Base-by-base conservation (phyloP, 1,140 invertebrate genomes). In the Drosophila navojoa region DNA sequence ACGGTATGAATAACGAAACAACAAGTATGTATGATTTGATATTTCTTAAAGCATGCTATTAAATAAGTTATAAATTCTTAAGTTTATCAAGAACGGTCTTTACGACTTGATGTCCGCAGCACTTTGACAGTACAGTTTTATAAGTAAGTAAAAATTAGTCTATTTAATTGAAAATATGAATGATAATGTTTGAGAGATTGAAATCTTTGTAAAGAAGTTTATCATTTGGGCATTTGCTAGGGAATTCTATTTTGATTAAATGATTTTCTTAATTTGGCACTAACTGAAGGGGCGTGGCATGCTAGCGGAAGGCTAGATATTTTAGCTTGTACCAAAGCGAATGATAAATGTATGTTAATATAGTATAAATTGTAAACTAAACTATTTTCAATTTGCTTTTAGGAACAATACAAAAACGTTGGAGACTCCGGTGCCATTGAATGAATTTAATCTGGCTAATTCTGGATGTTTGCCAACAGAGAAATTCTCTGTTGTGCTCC, bases 401-500 rank as follows among this genome's bases (percentile, higher is more conserved):
- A 81, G 79, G 49, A 87, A 87, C 29, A 89, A 89, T 44, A 75
- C 84, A 42, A 87, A 77, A 35, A 82, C 79, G 0, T 35, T 72
- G 47, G 82, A 89, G 38, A 52, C 68, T 13, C 38, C 70, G 0
- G 70, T 80, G 5, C 58, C 50, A n/a, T 52, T 68, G 6, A 69
- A 66, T 32, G 64, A n/a, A 19, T 77, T 79, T 7, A 52, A 66
- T 7, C 55, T 90, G 10, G 38, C 70, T 6, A 57, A 42, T 27
- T 87, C 80, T 4, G 78, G 76, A 35, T 90, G 85, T 13, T 45
- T 27, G 9, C 52, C 74, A 3, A 60, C 81, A 11, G 86, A 91
- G 44, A 91, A 90, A 61, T 82, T 84, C 62, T 72, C 91, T 10
- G 80, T 92, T 49, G 60, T 92, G 35, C 67, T 92, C 9, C 91